These are phyloP conservation scores for Caradrina clavipalpis DNA, from an alignment of 2,888 invertebrate species.

Conservation along the genomic window DNA sequence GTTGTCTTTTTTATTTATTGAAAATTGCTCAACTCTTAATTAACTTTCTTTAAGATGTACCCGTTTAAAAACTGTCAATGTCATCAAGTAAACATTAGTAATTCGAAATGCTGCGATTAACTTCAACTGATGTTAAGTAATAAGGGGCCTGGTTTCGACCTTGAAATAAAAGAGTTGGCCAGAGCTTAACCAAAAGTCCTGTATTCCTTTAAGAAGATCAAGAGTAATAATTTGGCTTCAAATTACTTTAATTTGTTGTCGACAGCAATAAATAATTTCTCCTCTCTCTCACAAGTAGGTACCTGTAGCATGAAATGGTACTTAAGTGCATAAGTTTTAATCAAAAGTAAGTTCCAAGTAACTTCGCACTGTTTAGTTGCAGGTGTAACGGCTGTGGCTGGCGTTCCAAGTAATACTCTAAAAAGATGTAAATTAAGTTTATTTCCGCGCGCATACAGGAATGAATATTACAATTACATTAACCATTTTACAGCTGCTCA, in stretches of 20 bases:
- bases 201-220: background rate
- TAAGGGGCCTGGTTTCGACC: too few species aligned
- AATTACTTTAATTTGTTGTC: background rate
- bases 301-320: background rate
- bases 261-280: background rate
- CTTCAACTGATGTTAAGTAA: too few species aligned
- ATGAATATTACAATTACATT: background rate
- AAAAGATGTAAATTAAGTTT: background rate
- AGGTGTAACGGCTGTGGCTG: constrained; percentile 4
- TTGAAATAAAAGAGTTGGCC: too few species aligned
- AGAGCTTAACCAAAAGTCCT: too few species aligned
- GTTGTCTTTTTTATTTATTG: background rate
- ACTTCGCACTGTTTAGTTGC: background rate
- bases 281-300: too few species aligned
- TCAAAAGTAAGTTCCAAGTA: constrained; percentile 18
- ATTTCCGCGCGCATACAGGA: background rate
- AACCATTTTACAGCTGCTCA: background rate
- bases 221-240: background rate
- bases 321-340: constrained; percentile 21
- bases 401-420: background rate
- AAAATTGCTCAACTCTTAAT: background rate
- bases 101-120: too few species aligned
- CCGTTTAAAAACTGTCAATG: too few species aligned
- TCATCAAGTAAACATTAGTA: too few species aligned
- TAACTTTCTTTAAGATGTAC: too few species aligned